Evolutionary conservation across 1,140 invertebrate species (phyloP).

Genomic region (Augochlora pura): DNA sequence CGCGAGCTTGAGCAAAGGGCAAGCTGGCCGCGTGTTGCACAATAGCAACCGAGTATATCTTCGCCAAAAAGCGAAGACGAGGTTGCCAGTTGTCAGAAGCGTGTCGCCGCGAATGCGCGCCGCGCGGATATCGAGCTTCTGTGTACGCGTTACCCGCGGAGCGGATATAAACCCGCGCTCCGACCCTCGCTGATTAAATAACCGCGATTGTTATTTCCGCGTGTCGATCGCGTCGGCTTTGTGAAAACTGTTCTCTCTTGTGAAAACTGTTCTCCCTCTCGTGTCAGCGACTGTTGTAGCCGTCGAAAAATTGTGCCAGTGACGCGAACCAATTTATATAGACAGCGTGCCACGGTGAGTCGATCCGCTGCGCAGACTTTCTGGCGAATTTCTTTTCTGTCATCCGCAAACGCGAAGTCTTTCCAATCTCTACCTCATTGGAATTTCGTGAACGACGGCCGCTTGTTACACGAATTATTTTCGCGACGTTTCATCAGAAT

Average conservation of each 20-base stretch:
- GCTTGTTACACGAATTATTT: too few relatives aligned
- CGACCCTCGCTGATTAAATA: background rate
- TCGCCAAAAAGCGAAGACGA: slow-evolving; percentile 59
- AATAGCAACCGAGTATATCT: slow-evolving; percentile 69
- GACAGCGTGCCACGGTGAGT: too few relatives aligned
- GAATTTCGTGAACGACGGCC: too few relatives aligned
- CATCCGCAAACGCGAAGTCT: too few relatives aligned
- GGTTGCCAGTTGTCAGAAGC: slow-evolving; percentile 67
- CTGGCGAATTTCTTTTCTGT: too few relatives aligned
- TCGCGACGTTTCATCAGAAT: too few relatives aligned
- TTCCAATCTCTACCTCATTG: too few relatives aligned
- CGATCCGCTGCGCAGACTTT: too few relatives aligned
- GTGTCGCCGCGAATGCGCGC: slow-evolving; percentile 21
- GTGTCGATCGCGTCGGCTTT: background rate
- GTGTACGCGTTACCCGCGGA: background rate
- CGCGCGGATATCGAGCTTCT: background rate
- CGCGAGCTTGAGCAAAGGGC: slow-evolving; percentile 70
- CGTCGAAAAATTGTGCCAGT: slow-evolving; percentile 2
- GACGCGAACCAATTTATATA: background rate
- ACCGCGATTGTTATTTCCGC: background rate
- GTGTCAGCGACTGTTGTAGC: too few relatives aligned
- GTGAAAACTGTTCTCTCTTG: too few relatives aligned
- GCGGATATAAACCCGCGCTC: background rate
- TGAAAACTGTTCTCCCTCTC: too few relatives aligned
- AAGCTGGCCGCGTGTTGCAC: slow-evolving; percentile 66